Percentiles rank a stretch among this genome's conserved stretches.
Evolutionary conservation across 2,888 invertebrate genomes (phyloP).

Genomic region (Meganola albula): DNA sequence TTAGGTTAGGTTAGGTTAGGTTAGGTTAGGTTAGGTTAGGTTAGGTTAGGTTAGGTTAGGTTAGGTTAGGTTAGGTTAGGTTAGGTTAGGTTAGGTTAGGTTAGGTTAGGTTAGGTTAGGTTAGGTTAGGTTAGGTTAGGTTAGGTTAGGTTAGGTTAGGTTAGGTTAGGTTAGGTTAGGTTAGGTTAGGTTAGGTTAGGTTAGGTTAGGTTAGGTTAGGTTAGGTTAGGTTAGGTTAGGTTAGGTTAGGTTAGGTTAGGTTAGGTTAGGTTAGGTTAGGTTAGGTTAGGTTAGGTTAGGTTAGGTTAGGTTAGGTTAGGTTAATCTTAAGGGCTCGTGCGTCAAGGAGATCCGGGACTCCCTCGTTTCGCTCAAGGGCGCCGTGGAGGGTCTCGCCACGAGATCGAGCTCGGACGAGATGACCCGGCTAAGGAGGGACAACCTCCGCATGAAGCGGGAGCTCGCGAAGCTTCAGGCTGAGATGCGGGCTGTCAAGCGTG

Average conservation of each 20-base stretch:
- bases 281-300: constrained; percentile 1
- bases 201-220: constrained; percentile 1
- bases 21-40: neutral
- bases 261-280: constrained; percentile 1
- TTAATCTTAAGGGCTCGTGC: too few relatives aligned
- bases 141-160: neutral
- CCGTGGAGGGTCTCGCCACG: too few relatives aligned
- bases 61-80: neutral
- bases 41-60: neutral
- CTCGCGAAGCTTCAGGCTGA: too few relatives aligned
- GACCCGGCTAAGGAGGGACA: too few relatives aligned
- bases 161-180: constrained; percentile 1
- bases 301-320: constrained; percentile 1
- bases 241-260: constrained; percentile 1
- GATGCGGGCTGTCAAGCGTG: too few relatives aligned
- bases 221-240: constrained; percentile 1
- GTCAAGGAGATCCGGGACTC: too few relatives aligned
- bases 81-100: neutral
- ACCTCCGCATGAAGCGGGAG: too few relatives aligned
- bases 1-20: neutral
- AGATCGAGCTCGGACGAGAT: too few relatives aligned
- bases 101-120: neutral
- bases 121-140: neutral
- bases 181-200: constrained; percentile 1
- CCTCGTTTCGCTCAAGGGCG: too few relatives aligned